Evolutionary conservation across 2,113 vertebrate species (phyloP), one percentile per base, ranked within the genome.

Genomic region (Ibidorhyncha struthersii): DNA sequence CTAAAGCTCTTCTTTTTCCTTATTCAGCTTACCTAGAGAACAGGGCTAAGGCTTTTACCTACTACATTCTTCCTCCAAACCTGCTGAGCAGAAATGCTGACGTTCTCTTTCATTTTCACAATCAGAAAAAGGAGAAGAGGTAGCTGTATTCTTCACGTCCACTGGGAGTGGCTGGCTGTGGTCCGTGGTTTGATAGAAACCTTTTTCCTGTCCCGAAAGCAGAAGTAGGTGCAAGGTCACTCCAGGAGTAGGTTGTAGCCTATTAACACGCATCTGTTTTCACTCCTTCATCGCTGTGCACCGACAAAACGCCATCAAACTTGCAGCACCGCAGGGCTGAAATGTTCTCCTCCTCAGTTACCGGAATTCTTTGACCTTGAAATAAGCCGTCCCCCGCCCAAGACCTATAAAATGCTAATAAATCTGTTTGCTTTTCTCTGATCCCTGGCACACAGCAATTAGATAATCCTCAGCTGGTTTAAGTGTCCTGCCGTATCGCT

Each of bases 111-210:
- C 45, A 1, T 16, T 11, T 22, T 22, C 59, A 3, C 4, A 0
- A 4, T 20, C 66, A 47, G 47, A 20, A 38, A 38, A 61, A 27
- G 49, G 12, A 50, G 58, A 23, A 19, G 18, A 47, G n/a, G 9
- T 25, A 14, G 7, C 59, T 20, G 30, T 3, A 1, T 49, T 21
- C 63, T 21, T 27, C 47, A 0, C 0, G 0, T 6, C 69, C 18
- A 0, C 26, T 12, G 1, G 8, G 86, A 45, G 34, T 5, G 23
- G 11, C 27, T 67, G 45, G 32, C 58, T 21, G 43, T 5, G 43
- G 3, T 55, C 67, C 3, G 1, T 4, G 23, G 2, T n/a, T 41
- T 29, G 20, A 52, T 4, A 9, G 1, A 17, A 45, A 36, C 53
- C 25, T 80, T 88, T 88, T 52, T 69, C 50, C 63, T 87, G 27